Conservation (phyloP, 2,888 invertebrate genomes). For the Parnassius mnemosyne region DNA sequence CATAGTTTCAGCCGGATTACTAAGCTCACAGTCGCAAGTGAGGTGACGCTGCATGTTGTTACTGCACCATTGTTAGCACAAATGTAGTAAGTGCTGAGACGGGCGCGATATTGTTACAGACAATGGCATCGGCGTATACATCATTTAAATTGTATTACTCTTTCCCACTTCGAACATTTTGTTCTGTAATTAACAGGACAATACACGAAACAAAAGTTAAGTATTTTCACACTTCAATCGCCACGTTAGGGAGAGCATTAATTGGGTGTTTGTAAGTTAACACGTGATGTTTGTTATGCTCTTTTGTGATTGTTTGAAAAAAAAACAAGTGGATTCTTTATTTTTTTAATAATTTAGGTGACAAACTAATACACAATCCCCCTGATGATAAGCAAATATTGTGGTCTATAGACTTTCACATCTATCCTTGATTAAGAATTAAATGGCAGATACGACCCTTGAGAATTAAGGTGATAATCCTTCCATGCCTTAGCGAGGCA, state of each 20-base stretch:
- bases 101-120: slow-evolving; percentile 5
- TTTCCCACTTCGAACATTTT: neutral
- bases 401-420: too few species aligned
- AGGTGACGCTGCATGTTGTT: slow-evolving; percentile 2
- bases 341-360: too few species aligned
- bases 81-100: slow-evolving; percentile 7
- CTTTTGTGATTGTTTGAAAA: neutral
- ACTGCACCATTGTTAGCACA: slow-evolving; percentile 7
- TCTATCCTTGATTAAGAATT: too few species aligned
- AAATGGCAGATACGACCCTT: too few species aligned
- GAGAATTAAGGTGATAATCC: too few species aligned
- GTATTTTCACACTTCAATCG: slow-evolving; percentile 2
- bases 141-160: slow-evolving; percentile 9
- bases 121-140: slow-evolving; percentile 2
- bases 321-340: too few species aligned
- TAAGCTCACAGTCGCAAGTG: neutral
- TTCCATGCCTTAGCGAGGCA: too few species aligned
- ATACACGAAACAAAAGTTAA: neutral
- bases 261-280: slow-evolving; percentile 1
- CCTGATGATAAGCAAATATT: too few species aligned
- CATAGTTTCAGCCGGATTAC: neutral
- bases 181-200: neutral
- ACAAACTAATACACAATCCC: too few species aligned
- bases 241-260: slow-evolving; percentile 1
- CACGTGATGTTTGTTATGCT: neutral